Evolutionary conservation across 23 tunicate species (phyloP).

Genomic region (Aplidium turbinatum): DNA sequence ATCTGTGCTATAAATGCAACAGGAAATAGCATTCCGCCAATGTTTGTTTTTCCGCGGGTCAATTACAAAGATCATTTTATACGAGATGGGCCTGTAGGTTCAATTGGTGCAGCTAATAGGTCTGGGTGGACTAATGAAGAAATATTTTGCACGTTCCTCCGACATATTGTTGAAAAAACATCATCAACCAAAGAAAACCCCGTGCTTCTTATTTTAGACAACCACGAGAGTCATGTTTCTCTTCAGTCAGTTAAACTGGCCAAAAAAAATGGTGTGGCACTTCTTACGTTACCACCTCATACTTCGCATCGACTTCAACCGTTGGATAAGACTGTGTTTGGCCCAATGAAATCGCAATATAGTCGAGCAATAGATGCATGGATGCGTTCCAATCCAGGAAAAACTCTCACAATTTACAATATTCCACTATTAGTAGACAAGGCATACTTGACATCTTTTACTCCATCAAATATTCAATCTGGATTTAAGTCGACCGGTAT

Average conservation of each 20-base stretch:
- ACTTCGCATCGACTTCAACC: neutral
- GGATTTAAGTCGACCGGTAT: neutral
- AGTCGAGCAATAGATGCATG: neutral
- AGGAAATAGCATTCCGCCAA: neutral
- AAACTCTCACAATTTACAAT: neutral
- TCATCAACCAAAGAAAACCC: neutral
- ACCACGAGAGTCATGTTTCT: neutral
- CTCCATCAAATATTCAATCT: neutral
- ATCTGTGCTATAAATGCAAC: constrained; percentile 7
- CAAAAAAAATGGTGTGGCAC: neutral
- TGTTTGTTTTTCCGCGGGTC: constrained; percentile 2
- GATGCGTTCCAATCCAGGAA: neutral
- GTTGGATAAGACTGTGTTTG: neutral
- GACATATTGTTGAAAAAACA: neutral
- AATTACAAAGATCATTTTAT: constrained; percentile 21
- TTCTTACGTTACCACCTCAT: neutral
- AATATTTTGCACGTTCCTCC: neutral
- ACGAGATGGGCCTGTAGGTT: constrained; percentile 16
- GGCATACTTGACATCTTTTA: neutral
- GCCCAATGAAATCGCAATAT: neutral
- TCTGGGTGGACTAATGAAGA: constrained; percentile 18
- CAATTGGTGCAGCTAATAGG: constrained; percentile 11
- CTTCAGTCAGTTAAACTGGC: neutral
- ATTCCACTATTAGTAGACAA: neutral
- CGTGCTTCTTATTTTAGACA: constrained; percentile 13